Conservation (phyloP, 2,888 invertebrate species). For the Nycteola revayana region DNA sequence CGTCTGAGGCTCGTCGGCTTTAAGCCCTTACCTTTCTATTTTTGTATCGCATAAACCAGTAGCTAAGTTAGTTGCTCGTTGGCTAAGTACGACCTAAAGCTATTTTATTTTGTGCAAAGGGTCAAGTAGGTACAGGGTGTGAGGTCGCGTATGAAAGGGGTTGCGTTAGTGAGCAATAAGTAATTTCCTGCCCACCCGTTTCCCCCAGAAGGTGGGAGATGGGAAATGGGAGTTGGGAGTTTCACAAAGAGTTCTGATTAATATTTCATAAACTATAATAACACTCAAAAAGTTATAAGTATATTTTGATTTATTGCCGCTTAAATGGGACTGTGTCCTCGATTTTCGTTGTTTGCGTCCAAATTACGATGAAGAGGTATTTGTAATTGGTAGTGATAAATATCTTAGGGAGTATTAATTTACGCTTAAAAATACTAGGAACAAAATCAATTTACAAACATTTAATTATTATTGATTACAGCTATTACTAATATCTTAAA, state of each 20-base stretch:
- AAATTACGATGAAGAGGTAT: slow-evolving; percentile 1
- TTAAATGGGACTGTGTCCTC: slow-evolving; percentile 1
- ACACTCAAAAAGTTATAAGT: slow-evolving; percentile 14
- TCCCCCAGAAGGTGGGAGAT: slow-evolving; percentile 27
- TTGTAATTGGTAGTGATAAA: slow-evolving; percentile 14
- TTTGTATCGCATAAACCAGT: slow-evolving; percentile 22
- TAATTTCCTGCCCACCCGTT: slow-evolving; percentile 43
- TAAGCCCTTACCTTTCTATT: slow-evolving; percentile 10
- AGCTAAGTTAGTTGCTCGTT: slow-evolving; percentile 27
- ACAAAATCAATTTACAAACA: too few species aligned
- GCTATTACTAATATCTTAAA: too few species aligned
- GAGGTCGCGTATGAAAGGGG: slow-evolving; percentile 43
- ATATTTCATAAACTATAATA: slow-evolving; percentile 33
- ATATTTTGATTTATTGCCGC: slow-evolving; percentile 10
- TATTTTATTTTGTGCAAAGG: slow-evolving; percentile 44
- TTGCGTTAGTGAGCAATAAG: slow-evolving; percentile 42
- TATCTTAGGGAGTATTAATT: too few species aligned
- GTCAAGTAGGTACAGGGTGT: slow-evolving; percentile 37
- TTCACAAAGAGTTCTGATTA: slow-evolving; percentile 36
- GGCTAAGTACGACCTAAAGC: slow-evolving; percentile 31
- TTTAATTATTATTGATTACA: too few species aligned
- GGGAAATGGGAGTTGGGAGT: slow-evolving; percentile 29
- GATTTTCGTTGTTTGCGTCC: slow-evolving; percentile 9
- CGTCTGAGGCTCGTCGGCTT: neutral
- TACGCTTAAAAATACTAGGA: too few species aligned